These are phyloP conservation scores for Entelurus aequoreus DNA, from an alignment of 2,113 vertebrate genomes.

Conservation along the genomic window DNA sequence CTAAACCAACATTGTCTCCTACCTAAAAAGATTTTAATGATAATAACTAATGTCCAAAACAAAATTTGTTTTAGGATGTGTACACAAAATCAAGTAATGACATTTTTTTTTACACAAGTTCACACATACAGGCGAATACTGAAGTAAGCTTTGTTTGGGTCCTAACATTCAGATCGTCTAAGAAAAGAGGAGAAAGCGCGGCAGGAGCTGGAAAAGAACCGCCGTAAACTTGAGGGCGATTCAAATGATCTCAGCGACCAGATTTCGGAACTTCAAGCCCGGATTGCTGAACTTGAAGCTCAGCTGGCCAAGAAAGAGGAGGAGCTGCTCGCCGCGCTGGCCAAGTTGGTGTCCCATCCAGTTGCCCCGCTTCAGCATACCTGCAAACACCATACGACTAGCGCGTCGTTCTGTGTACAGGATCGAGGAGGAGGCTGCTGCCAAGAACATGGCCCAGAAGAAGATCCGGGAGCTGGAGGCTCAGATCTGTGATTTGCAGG, in stretches of 20 bases:
- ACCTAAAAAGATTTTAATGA: too few relatives aligned
- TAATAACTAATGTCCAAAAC: too few relatives aligned
- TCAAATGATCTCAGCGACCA: slow-evolving; percentile 87
- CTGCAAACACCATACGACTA: neutral
- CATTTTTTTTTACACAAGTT: too few relatives aligned
- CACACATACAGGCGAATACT: too few relatives aligned
- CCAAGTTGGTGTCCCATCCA: slow-evolving; percentile 71
- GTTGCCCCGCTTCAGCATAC: too few relatives aligned
- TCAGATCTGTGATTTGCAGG: slow-evolving; percentile 89
- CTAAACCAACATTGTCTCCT: too few relatives aligned
- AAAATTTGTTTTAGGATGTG: too few relatives aligned
- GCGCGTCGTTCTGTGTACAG: slow-evolving; percentile 54
- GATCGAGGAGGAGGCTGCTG: slow-evolving; percentile 87
- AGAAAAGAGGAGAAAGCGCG: slow-evolving; percentile 89
- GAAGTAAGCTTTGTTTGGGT: neutral
- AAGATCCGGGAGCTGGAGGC: slow-evolving; percentile 92
- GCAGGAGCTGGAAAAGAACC: slow-evolving; percentile 93
- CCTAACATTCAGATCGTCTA: slow-evolving; percentile 78
- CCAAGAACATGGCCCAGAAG: slow-evolving; percentile 89
- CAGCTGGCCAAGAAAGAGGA: slow-evolving; percentile 97
- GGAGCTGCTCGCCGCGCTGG: slow-evolving; percentile 85
- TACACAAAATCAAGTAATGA: too few relatives aligned
- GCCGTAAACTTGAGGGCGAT: slow-evolving; percentile 92
- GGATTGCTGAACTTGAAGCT: slow-evolving; percentile 89
- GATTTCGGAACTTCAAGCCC: slow-evolving; percentile 92